These are phyloP conservation scores for Merodon equestris DNA, from an alignment of 2,888 invertebrate species.

Conservation along the genomic window DNA sequence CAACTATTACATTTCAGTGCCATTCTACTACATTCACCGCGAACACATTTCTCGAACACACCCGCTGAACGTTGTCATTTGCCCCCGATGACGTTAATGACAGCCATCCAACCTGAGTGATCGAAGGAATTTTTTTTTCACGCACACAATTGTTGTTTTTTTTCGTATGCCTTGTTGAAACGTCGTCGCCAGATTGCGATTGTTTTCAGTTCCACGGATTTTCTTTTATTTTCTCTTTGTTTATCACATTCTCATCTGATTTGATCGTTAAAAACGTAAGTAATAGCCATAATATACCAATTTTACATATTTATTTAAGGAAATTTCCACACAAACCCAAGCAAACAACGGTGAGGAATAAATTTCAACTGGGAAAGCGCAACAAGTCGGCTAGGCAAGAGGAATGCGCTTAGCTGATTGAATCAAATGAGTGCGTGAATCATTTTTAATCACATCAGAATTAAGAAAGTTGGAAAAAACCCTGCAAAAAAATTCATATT, in stretches of 20 bases:
- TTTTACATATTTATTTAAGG: background rate
- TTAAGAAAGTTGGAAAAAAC: too few species aligned
- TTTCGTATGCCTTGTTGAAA: conserved; percentile 53
- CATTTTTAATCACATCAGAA: too few species aligned
- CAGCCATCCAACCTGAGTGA: conserved; percentile 42
- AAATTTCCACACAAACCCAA: background rate
- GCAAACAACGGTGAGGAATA: background rate
- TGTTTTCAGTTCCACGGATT: conserved; percentile 38
- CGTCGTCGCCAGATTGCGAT: conserved; percentile 40
- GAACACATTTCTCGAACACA: conserved; percentile 29
- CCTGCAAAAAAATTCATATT: too few species aligned
- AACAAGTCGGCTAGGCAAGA: conserved; percentile 40
- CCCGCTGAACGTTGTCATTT: conserved; percentile 25
- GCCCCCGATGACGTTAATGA: conserved; percentile 37
- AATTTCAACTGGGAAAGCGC: conserved; percentile 19
- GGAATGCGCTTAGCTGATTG: too few species aligned
- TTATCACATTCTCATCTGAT: conserved; percentile 26
- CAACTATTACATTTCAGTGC: background rate
- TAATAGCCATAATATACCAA: conserved; percentile 1
- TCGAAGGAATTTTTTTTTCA: conserved; percentile 37
- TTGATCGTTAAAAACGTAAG: conserved; percentile 33
- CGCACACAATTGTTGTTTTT: conserved; percentile 12
- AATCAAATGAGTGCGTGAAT: background rate
- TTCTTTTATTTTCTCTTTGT: conserved; percentile 25
- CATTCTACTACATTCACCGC: conserved; percentile 16